Percentiles rank a stretch among this genome's conserved stretches.
phyloP scores from a whole-genome alignment of 2,113 vertebrate genomes.

The Lethenteron camtschaticum region DNA sequence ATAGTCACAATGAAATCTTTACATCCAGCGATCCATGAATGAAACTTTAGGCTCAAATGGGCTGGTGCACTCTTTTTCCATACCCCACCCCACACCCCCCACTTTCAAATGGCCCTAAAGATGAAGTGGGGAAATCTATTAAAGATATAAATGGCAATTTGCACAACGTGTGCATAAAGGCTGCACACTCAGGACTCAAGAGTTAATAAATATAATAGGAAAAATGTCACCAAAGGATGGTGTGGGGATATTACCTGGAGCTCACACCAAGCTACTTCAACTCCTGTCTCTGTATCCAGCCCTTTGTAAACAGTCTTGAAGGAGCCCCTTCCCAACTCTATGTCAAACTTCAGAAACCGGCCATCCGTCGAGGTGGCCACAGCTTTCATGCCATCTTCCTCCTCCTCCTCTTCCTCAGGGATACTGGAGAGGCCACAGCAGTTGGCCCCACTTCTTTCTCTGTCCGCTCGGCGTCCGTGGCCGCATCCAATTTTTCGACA shows the following conservation, averaged over 20 bases:
- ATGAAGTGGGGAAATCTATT: too few relatives aligned
- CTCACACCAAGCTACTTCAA: constrained; percentile 1
- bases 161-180: too few relatives aligned
- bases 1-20: too few relatives aligned
- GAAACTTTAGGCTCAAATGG: too few relatives aligned
- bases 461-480: neutral
- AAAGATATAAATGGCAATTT: too few relatives aligned
- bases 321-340: constrained; percentile 1
- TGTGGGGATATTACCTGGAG: neutral
- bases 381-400: constrained; percentile 1
- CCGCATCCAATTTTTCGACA: neutral
- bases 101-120: too few relatives aligned
- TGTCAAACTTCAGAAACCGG: constrained; percentile 2
- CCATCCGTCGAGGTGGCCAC: neutral
- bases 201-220: too few relatives aligned
- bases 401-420: constrained; percentile 19
- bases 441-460: constrained; percentile 1
- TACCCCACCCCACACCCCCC: too few relatives aligned
- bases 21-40: too few relatives aligned
- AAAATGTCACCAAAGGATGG: too few relatives aligned
- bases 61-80: too few relatives aligned
- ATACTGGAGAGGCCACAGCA: neutral
- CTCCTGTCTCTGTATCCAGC: constrained; percentile 3
- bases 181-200: too few relatives aligned
- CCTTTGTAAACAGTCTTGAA: constrained; percentile 5